Conservation (phyloP, 1,140 invertebrate genomes). For the Dermatophagoides farinae region DNA sequence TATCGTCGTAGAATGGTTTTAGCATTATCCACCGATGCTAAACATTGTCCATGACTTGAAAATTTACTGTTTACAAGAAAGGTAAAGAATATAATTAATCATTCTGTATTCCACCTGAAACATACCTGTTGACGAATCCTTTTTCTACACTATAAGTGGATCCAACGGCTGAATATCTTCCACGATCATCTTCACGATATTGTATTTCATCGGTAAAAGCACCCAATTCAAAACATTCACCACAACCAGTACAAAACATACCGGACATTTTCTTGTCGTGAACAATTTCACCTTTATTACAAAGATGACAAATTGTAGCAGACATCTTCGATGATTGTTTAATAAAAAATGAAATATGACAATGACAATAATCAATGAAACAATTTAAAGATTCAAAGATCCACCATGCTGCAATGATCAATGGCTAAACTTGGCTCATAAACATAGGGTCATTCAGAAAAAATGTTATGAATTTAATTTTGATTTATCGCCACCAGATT, state of each 20-base stretch:
- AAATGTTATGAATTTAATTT: no score
- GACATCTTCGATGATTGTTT: not conserved
- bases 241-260: constrained; percentile 5
- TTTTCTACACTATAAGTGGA: constrained; percentile 3
- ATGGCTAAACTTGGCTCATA: not conserved
- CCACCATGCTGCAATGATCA: no score
- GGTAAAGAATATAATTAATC: not conserved
- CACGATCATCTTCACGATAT: constrained; percentile 8
- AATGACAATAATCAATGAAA: not conserved
- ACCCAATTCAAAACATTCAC: constrained; percentile 4
- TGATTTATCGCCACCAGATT: no score
- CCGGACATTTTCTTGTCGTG: constrained; percentile 5
- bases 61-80: not conserved
- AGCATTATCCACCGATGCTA: constrained; percentile 13
- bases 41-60: not conserved
- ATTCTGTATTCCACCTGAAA: not conserved
- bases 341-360: not conserved
- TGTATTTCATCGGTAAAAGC: constrained; percentile 5
- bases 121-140: constrained; percentile 7
- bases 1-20: constrained; percentile 24
- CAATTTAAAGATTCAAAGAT: no score
- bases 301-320: not conserved
- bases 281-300: constrained; percentile 3
- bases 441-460: no score
- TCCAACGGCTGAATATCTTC: not conserved